A percentile compares a stretch with the other conserved stretches of the same genome.
Conservation (phyloP, 2,888 invertebrate genomes). For the Furcula furcula region DNA sequence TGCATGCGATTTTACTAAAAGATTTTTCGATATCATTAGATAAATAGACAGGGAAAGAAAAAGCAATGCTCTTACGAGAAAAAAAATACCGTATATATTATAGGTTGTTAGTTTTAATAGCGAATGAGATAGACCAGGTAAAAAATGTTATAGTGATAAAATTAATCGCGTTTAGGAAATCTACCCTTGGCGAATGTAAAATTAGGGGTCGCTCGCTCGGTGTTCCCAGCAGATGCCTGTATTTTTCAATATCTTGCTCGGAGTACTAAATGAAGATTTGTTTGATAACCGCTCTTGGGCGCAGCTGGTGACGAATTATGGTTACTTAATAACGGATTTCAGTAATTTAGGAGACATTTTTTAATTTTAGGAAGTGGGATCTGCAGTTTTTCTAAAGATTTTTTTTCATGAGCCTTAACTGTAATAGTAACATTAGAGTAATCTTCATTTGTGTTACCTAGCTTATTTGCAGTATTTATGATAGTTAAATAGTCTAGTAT, state of each 20-base stretch:
- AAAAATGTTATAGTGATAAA: no score
- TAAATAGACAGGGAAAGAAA: no score
- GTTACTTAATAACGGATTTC: slow-evolving; percentile 22
- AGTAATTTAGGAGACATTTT: slow-evolving; percentile 1
- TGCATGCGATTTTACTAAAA: slow-evolving; percentile 3
- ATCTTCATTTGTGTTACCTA: no score
- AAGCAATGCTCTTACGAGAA: no score
- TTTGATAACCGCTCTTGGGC: slow-evolving; percentile 26
- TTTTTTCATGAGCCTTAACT: no score
- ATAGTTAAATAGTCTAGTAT: no score
- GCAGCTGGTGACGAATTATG: slow-evolving; percentile 35
- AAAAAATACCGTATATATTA: no score
- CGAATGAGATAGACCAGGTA: no score
- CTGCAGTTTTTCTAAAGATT: background rate
- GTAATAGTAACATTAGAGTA: no score
- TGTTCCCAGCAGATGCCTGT: slow-evolving; percentile 35
- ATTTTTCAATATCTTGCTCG: slow-evolving; percentile 33
- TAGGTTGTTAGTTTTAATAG: no score
- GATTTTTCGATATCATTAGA: no score
- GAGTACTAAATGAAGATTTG: slow-evolving; percentile 30
- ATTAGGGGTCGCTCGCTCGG: slow-evolving; percentile 29
- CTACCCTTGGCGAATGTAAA: slow-evolving; percentile 25
- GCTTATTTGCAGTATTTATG: no score
- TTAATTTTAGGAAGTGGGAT: background rate
- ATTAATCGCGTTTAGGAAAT: slow-evolving; percentile 7